These are phyloP conservation scores for Saimiri boliviensis DNA, from an alignment of 2,113 vertebrate genomes.

Conservation along the genomic window DNA sequence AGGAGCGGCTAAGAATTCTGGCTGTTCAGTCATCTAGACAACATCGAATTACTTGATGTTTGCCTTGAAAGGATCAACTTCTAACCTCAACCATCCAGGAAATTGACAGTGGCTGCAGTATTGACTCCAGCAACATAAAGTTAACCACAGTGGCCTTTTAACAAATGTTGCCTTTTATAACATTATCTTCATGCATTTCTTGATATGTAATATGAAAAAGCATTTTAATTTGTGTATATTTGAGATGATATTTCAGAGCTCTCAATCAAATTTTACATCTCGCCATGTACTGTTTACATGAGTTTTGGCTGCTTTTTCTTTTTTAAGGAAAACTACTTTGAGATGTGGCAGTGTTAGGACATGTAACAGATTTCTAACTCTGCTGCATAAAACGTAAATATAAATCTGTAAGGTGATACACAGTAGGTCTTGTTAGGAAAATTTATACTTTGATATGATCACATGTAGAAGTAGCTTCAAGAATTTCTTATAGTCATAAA, in stretches of 20 bases:
- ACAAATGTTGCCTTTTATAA: constrained; percentile 77
- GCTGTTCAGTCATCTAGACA: constrained; percentile 67
- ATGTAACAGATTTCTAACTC: constrained; percentile 62
- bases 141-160: constrained; percentile 83
- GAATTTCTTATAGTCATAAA: constrained; percentile 38
- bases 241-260: constrained; percentile 62
- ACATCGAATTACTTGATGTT: constrained; percentile 68
- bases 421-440: constrained; percentile 30
- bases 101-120: constrained; percentile 71
- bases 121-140: constrained; percentile 71
- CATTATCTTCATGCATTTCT: constrained; percentile 67
- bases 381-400: constrained; percentile 44
- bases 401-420: constrained; percentile 15
- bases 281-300: constrained; percentile 67
- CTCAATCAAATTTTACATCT: constrained; percentile 44
- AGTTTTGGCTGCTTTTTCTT: constrained; percentile 38
- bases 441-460: constrained; percentile 59
- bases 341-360: constrained; percentile 54
- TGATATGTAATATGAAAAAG: constrained; percentile 62
- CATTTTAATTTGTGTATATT: constrained; percentile 64
- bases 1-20: constrained; percentile 58
- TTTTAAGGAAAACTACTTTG: constrained; percentile 70
- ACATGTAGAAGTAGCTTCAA: constrained; percentile 14
- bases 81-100: constrained; percentile 80
- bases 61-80: constrained; percentile 83